phyloP scores from a whole-genome alignment of 2,888 invertebrate genomes.

The Hesperia comma region DNA sequence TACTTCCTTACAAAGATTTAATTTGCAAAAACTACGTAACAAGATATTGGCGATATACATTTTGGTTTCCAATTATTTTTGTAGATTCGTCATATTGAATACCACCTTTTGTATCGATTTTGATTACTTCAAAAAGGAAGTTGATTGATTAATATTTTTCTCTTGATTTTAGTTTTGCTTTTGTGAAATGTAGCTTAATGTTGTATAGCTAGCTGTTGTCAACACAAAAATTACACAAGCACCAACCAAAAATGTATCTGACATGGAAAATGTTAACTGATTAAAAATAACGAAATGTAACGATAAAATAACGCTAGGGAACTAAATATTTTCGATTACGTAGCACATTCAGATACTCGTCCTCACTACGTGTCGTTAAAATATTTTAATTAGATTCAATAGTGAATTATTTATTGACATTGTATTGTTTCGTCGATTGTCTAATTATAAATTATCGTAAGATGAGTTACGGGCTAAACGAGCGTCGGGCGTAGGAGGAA shows the following conservation, averaged over 20 bases:
- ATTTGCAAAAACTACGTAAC: neutral
- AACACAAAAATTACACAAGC: too few species aligned
- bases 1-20: conserved; percentile 33
- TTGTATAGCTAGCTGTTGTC: too few species aligned
- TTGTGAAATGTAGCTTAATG: too few species aligned
- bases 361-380: conserved; percentile 39
- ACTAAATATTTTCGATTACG: conserved; percentile 26
- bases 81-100: neutral
- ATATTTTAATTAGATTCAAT: conserved; percentile 31
- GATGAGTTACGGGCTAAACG: conserved; percentile 13
- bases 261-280: too few species aligned
- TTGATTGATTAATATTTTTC: too few species aligned
- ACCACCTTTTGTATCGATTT: too few species aligned
- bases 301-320: conserved; percentile 33
- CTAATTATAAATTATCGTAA: conserved; percentile 24
- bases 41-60: neutral
- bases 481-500: conserved; percentile 10
- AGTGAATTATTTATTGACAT: conserved; percentile 25
- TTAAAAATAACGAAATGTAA: neutral
- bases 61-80: neutral
- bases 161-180: too few species aligned
- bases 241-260: too few species aligned
- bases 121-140: too few species aligned
- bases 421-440: conserved; percentile 29
- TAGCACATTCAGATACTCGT: conserved; percentile 41